Evolutionary conservation across 2,797 vertebrate genomes (phyloP), one percentile per base, ranked within the genome.

Genomic region (Hemibagrus guttatus): DNA sequence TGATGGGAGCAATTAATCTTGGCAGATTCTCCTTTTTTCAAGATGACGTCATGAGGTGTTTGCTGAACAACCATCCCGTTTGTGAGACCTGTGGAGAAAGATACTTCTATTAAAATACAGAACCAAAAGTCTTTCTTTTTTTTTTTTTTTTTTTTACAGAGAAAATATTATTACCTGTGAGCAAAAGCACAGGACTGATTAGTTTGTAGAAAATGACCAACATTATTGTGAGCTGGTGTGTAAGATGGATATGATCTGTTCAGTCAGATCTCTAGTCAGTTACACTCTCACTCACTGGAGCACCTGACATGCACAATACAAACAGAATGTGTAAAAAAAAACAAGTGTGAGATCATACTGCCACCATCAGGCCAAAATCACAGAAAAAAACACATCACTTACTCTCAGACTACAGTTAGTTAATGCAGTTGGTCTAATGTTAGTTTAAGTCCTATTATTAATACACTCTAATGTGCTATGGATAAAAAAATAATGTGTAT

Each of bases 1-100:
- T 69, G 81, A 54, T 89, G 89, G 26, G 23, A 87, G 31, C 90
- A 91, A 1, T 26, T 58, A 49, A 91, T 88, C 42, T 74, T 46
- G 52, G 26, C 56, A 74, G 85, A 63, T 42, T 87, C n/a, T 85
- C 88, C 88, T 17, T 74, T 1, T 9, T 64, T 84, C 42, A 59
- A 80, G 42, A 89, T 79, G 21, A 86, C 46, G 58, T 86, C 12
- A 2, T 6, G 5, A 39, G 91, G 89, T 26, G 64, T 84, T 86
- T 91, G 91, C 21, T 82, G 58, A 75, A 92, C 84, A 64, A 64
- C 68, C 31, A 14, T 76, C 63, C 87, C 84, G 0, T 1, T 26
- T 19, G 82, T 81, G 35, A 58, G 69, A 83, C 82, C 90, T 91
- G 84, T 64, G 28, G 5, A 88, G 28, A 86, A 26, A 82, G 28